Base-by-base conservation (phyloP, 2,797 vertebrate species). In the Enteromius thamalakanensis region DNA sequence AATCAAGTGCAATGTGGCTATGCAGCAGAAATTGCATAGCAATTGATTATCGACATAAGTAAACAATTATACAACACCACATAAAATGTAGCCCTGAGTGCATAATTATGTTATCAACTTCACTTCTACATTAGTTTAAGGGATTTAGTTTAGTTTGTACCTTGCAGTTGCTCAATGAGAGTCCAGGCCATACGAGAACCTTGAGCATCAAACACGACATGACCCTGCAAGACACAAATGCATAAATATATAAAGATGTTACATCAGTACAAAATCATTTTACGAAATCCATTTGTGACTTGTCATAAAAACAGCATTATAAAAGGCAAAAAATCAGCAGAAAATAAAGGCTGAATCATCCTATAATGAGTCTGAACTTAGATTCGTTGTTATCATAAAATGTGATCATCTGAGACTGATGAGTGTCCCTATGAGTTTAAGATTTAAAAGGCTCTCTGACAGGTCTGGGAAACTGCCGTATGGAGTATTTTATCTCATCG, bases 101-200 rank as follows among this genome's bases (percentile, higher is more conserved):
- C 55, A 42, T 47, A 17, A 19, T 3, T 12, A 15, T 19, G 53
- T 58, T 23, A 23, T 58, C 8, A n/a, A 40, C 37, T 40, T 55
- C 21, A 55, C 14, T 15, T 49, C n/a, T 32, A 49, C 2, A 34
- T n/a, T 21, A 15, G 23, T 21, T 62, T 76, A 21, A 42, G 37
- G 40, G 14, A 11, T 47, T 78, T 9, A 0, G 51, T 40, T 64
- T 55, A 60, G 32, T 60, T 69, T 42, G 34, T 84, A 88, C 97
- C 97, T 95, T 99, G 97, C 0, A 98, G 95, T 87, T 98, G 97
- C 84, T 99, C 97, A 0, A 99, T 98, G 12, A 98, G 97, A 0
- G 97, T 99, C 97, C 97, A 98, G 3, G 97, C 97, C 97, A 99
- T 99, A 91, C 97, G 95, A 82, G 97, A 98, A 34, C 97, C 97